These are phyloP conservation scores for Aromia moschata DNA, from an alignment of 2,888 invertebrate genomes.

Conservation along the genomic window DNA sequence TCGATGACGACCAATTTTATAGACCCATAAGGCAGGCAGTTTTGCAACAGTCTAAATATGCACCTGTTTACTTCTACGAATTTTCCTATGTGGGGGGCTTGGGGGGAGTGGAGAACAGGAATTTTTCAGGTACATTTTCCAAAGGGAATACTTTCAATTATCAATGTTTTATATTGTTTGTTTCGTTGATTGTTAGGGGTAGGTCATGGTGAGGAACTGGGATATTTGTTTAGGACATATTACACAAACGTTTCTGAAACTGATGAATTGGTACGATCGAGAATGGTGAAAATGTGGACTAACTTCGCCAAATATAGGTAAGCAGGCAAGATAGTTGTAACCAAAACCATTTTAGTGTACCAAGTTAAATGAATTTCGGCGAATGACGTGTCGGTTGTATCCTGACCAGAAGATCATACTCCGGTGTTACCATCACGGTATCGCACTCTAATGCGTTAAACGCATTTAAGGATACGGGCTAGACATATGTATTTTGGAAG, in stretches of 20 bases:
- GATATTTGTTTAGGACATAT: slow-evolving; percentile 41
- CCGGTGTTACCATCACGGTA: no score
- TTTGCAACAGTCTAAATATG: slow-evolving; percentile 62
- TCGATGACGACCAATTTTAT: slow-evolving; percentile 61
- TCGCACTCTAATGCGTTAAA: no score
- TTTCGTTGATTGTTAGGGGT: slow-evolving; percentile 35
- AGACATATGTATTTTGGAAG: no score
- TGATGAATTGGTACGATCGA: slow-evolving; percentile 39
- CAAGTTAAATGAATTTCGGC: no score
- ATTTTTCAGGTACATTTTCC: slow-evolving; percentile 30
- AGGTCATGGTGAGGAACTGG: slow-evolving; percentile 46
- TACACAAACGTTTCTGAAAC: slow-evolving; percentile 14
- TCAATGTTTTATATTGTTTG: neutral
- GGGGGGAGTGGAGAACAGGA: slow-evolving; percentile 32
- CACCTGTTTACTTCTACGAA: slow-evolving; percentile 46
- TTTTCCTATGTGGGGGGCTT: slow-evolving; percentile 48
- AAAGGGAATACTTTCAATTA: neutral
- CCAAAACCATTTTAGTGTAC: no score
- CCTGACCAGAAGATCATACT: no score
- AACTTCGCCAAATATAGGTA: slow-evolving; percentile 51
- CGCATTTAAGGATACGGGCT: no score
- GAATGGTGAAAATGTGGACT: slow-evolving; percentile 47
- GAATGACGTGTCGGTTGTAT: no score
- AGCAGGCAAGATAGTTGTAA: no score
- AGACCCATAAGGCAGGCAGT: slow-evolving; percentile 59